Percentiles rank a stretch among this genome's conserved stretches.
phyloP scores from a whole-genome alignment of 2,888 invertebrate genomes.

The Gandaritis pyraliata region DNA sequence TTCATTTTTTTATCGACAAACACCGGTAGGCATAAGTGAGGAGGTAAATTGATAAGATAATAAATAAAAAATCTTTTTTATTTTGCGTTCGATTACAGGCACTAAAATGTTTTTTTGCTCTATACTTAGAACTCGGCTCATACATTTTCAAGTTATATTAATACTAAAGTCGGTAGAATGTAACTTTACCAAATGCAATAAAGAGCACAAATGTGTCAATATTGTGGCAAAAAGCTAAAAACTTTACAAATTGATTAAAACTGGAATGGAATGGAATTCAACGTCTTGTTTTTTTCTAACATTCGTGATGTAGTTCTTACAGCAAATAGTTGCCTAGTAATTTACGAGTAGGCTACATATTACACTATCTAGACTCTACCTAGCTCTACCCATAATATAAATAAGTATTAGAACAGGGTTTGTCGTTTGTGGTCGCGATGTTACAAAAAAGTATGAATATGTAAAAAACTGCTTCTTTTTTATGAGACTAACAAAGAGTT shows the following conservation, averaged over 20 bases:
- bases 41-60: slow-evolving; percentile 48
- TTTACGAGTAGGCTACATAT: slow-evolving; percentile 4
- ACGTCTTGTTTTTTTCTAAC: slow-evolving; percentile 21
- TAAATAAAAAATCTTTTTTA: too few species aligned
- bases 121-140: too few species aligned
- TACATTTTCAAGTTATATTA: background rate
- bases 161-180: background rate
- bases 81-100: too few species aligned
- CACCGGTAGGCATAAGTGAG: slow-evolving; percentile 71
- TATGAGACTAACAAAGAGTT: too few species aligned
- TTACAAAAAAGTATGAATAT: too few species aligned
- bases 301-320: slow-evolving; percentile 22
- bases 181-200: background rate
- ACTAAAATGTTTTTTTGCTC: too few species aligned
- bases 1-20: slow-evolving; percentile 56
- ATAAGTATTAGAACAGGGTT: too few species aligned
- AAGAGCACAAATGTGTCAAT: slow-evolving; percentile 16
- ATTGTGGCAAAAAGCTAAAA: slow-evolving; percentile 13
- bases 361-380: too few species aligned
- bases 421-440: too few species aligned
- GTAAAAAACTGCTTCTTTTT: too few species aligned
- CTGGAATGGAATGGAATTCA: slow-evolving; percentile 25
- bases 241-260: slow-evolving; percentile 20
- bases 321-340: slow-evolving; percentile 17
- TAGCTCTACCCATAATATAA: too few species aligned